Conservation (phyloP, 2,113 vertebrate genomes). For the Speoplatyrhinus poulsoni region DNA sequence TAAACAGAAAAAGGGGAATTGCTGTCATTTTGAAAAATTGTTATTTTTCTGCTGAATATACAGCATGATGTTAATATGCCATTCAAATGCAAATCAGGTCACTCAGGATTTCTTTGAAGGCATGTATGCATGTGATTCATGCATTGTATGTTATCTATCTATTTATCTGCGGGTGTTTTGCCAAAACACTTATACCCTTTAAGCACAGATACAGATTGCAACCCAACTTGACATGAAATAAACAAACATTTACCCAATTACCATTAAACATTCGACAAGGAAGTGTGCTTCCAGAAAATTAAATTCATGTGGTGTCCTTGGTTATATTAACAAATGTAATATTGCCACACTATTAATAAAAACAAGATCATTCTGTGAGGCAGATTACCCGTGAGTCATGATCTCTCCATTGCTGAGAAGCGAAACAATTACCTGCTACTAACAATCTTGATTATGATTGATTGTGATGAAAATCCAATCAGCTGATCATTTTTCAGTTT, state of each 20-base stretch:
- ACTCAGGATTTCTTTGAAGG: not conserved
- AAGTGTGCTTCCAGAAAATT: too few relatives aligned
- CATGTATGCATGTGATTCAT: not conserved
- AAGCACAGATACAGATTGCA: too few relatives aligned
- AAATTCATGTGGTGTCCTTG: too few relatives aligned
- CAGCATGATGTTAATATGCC: too few relatives aligned
- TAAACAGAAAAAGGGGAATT: not conserved
- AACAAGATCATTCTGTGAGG: not conserved
- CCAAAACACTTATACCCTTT: too few relatives aligned
- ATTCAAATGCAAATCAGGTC: too few relatives aligned
- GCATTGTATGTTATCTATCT: too few relatives aligned
- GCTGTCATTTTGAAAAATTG: not conserved
- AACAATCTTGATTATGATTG: conserved; percentile 18
- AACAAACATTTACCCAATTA: too few relatives aligned
- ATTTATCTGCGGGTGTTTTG: too few relatives aligned
- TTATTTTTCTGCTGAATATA: not conserved
- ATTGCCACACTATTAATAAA: not conserved
- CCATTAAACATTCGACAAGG: too few relatives aligned
- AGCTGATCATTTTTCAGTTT: conserved; percentile 42
- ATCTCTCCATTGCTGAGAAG: not conserved
- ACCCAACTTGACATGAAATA: too few relatives aligned
- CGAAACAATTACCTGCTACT: not conserved
- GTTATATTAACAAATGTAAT: too few relatives aligned
- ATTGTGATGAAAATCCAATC: conserved; percentile 39
- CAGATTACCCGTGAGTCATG: not conserved